A percentile compares a stretch with the other conserved stretches of the same genome.
These are phyloP conservation scores for Pentalonia nigronervosa DNA, from an alignment of 1,140 invertebrate genomes.

Conservation along the genomic window DNA sequence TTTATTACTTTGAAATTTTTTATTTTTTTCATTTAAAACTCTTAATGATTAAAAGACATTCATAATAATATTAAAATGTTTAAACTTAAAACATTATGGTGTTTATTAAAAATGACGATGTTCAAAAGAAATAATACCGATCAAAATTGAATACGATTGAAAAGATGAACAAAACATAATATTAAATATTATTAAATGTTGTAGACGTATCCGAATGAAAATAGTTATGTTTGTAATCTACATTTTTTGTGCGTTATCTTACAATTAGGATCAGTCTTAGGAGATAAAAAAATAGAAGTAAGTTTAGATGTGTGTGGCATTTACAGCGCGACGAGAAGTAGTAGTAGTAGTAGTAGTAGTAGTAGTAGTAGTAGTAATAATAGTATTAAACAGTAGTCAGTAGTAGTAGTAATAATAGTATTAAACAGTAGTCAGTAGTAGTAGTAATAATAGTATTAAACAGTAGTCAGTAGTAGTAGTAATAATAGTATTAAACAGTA, in stretches of 20 bases:
- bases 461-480: neutral
- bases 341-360: neutral
- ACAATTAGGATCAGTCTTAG: constrained; percentile 58
- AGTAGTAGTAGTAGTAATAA: neutral
- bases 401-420: neutral
- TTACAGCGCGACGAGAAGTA: neutral
- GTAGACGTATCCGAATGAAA: neutral
- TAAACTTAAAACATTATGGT: neutral
- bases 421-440: too few species aligned
- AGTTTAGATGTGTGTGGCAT: neutral
- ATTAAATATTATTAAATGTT: neutral
- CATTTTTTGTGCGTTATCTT: constrained; percentile 45
- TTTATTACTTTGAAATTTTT: neutral
- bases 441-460: too few species aligned
- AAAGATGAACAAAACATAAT: neutral
- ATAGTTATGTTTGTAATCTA: neutral
- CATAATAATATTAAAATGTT: neutral
- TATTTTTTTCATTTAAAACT: neutral
- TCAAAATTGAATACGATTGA: neutral
- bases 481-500: neutral
- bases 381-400: neutral
- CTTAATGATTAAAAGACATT: neutral
- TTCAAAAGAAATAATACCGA: neutral
- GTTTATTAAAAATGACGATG: neutral
- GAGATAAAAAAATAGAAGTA: constrained; percentile 55